Percentiles rank a stretch among this genome's conserved stretches.
Conservation (phyloP, 2,888 invertebrate species). For the Galerucella calmariensis region DNA sequence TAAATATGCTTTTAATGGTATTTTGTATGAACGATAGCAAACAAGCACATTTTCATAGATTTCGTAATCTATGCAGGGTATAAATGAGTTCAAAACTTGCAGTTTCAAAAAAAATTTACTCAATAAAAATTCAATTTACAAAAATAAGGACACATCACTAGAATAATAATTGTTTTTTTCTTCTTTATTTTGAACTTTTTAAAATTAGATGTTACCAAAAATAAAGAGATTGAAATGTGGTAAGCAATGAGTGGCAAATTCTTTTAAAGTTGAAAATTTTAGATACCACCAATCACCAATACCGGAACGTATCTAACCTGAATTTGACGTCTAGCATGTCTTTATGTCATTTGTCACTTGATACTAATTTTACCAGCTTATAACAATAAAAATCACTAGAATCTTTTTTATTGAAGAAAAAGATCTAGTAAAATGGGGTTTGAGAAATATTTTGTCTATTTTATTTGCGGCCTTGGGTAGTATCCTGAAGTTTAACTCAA, state of each 20-base stretch:
- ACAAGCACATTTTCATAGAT: conserved; percentile 32
- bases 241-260: background rate
- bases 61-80: conserved; percentile 59
- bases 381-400: too few species aligned
- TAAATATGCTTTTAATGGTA: background rate
- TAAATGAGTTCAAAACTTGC: conserved; percentile 59
- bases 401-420: too few species aligned
- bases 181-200: conserved; percentile 3
- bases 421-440: too few species aligned
- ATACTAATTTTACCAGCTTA: too few species aligned
- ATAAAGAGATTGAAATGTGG: background rate
- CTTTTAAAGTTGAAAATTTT: too few species aligned
- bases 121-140: conserved; percentile 53
- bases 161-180: conserved; percentile 44
- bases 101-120: conserved; percentile 54
- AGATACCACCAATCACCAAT: too few species aligned
- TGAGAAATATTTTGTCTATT: too few species aligned
- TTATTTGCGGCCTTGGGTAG: too few species aligned
- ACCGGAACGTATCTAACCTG: too few species aligned
- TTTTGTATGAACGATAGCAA: conserved; percentile 13
- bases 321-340: too few species aligned
- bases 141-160: conserved; percentile 64
- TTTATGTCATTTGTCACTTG: too few species aligned
- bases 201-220: background rate
- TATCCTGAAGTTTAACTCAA: background rate